Base-by-base conservation (phyloP, 1,140 invertebrate species). In the Trissolcus basalis region DNA sequence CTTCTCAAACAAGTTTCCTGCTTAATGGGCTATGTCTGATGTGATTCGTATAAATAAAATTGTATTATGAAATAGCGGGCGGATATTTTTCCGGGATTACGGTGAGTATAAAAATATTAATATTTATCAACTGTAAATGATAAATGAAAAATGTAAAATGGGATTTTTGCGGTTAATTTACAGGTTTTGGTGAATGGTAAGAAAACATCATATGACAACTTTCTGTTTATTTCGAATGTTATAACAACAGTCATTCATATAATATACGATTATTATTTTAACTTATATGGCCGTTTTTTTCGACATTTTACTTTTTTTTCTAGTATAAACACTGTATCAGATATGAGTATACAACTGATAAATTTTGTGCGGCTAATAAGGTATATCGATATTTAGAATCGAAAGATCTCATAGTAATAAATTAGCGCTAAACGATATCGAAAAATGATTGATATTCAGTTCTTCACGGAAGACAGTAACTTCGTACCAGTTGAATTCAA, bases 221-320 rank as follows among this genome's bases (percentile, higher is more conserved):
- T 78, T 80, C 64, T 80, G 63, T 80, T 79, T 81, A 81, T 82
- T 82, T 74, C 78, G 73, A 70, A 80, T 83, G 69, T 81, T 81
- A 80, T 82, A 83, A 83, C 82, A 83, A 83, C 82, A 83, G 78
- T 80, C 76, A 83, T 75, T 79, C 80, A 79, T 79, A 59, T 77
- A 80, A 70, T 80, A 79, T 80, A 77, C 65, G 68, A 70, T 79
- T 79, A 78, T 80, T 76, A 74, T 65, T 78, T 76, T 78, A 82
- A 82, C 71, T 77, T 78, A 79, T 78, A 80, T 78, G 67, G 68
- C 70, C 67, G 73, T 68, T 71, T 73, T 27, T 27, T 49, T 61
- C 74, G 71, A 81, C 71, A 67, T 80, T 41, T 78, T 80, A 67
- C 19, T 27, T 70, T 77, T 72, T n/a, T 68, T 74, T 70, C 78